Evolutionary conservation across 2,113 vertebrate genomes (phyloP), one percentile per base, ranked within the genome.

Genomic region (Corvus hawaiiensis): DNA sequence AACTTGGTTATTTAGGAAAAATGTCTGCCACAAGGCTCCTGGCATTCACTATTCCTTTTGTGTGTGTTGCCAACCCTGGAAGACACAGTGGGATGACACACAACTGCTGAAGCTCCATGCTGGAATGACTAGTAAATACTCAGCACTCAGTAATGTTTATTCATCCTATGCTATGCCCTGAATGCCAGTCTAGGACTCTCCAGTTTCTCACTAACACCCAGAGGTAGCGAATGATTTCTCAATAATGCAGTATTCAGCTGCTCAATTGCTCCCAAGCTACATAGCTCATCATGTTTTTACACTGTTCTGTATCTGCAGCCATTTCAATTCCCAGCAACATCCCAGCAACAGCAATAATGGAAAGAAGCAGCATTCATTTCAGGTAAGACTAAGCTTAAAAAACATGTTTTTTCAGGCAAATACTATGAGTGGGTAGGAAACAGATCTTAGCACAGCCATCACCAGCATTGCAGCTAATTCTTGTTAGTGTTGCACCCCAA

Each of bases 201-300:
- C 63, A 87, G 88, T 69, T 95, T 82, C 63, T 43, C 80, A 71
- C 78, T 64, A 97, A 92, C 86, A 89, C 88, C 94, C 92, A 97
- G 55, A 95, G 91, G 78, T 95, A 95, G 82, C 49, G 3, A 82
- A 92, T 35, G 27, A 94, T 93, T 97, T 96, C 94, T 96, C 96
- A 94, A 61, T 87, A 93, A 95, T 37, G 68, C 55, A 95, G 91
- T 30, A 27, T 91, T 95, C 95, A 94, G 95, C 76, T 88, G 84
- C 89, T 93, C 64, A 49, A 63, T 87, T 82, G 80, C 84, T 97
- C 93, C 94, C 91, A 44, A 30, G 92, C 17, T 91, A 67, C 82
- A 68, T 20, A 58, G 84, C 91, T 91, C 92, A 78, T 58, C 62
- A 78, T 90, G 75, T 22, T 80, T 87, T 92, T 55, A 74, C 58